Evolutionary conservation across 2,113 vertebrate species (phyloP).

Genomic region (Trematomus loennbergii): DNA sequence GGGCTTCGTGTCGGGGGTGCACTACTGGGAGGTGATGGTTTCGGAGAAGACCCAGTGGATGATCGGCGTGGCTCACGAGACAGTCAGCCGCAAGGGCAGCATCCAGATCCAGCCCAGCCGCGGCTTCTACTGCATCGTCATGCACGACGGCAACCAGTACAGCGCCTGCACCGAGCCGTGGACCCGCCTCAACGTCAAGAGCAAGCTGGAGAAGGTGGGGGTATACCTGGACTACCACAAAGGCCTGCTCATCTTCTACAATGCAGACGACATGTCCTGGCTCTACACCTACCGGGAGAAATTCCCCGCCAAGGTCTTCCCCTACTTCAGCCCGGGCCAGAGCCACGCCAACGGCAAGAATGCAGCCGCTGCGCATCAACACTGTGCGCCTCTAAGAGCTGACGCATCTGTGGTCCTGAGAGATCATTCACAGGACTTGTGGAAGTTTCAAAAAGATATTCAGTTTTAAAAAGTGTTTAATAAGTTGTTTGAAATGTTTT

Average conservation of each 20-base stretch:
- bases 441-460: constrained; percentile 47
- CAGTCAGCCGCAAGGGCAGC: constrained; percentile 94
- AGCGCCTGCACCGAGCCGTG: constrained; percentile 99
- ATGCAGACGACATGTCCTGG: constrained; percentile 98
- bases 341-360: constrained; percentile 99
- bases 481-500: constrained; percentile 62
- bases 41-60: constrained; percentile 99
- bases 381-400: constrained; percentile 91
- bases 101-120: constrained; percentile 97
- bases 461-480: constrained; percentile 49
- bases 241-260: constrained; percentile 98
- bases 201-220: constrained; percentile 97
- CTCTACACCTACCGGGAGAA: constrained; percentile 97
- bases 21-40: constrained; percentile 99
- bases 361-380: constrained; percentile 96
- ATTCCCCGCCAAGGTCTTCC: constrained; percentile 92
- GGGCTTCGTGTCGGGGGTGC: constrained; percentile 90
- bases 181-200: constrained; percentile 97
- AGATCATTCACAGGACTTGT: constrained; percentile 24
- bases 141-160: constrained; percentile 99
- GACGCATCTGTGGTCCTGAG: background rate
- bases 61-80: constrained; percentile 95
- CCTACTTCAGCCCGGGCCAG: constrained; percentile 97
- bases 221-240: constrained; percentile 97
- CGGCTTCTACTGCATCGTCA: constrained; percentile 98